Conservation (phyloP, 2,888 invertebrate species). For the Eueremaeus valkanovi region DNA sequence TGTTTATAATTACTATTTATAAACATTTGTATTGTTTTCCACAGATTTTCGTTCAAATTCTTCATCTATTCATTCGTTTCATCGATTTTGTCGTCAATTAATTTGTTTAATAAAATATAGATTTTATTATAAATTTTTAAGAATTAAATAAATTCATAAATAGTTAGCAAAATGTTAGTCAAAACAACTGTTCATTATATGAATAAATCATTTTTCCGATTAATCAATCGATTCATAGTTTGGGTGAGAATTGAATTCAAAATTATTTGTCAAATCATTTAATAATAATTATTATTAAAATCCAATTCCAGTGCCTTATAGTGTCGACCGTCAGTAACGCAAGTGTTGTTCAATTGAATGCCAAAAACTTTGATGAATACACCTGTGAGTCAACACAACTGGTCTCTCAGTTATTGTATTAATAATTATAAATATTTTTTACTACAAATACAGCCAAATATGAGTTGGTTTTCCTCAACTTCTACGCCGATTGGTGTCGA, state of each 20-base stretch:
- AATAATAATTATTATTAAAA: neutral
- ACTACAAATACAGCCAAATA: constrained; percentile 71
- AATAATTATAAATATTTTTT: constrained; percentile 3
- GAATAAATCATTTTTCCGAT: neutral
- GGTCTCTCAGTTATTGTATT: neutral
- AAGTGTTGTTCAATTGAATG: constrained; percentile 37
- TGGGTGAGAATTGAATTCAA: constrained; percentile 1
- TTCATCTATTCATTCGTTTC: neutral
- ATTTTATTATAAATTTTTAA: neutral
- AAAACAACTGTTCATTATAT: neutral
- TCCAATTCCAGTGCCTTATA: constrained; percentile 29
- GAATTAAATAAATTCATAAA: neutral
- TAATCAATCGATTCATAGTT: neutral
- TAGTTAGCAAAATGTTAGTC: neutral
- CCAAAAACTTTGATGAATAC: constrained; percentile 38
- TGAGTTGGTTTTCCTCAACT: constrained; percentile 96
- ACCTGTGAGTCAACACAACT: constrained; percentile 26
- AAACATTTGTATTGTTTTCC: neutral
- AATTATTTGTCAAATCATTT: neutral
- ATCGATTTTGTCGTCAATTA: neutral
- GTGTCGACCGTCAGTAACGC: constrained; percentile 8
- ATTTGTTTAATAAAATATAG: neutral
- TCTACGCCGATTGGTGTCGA: constrained; percentile 99
- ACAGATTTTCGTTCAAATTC: neutral
- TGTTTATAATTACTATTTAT: neutral